Percentiles rank a stretch among this genome's conserved stretches.
phyloP scores from a whole-genome alignment of 2,113 vertebrate genomes.

The Phylloscopus whistleri region DNA sequence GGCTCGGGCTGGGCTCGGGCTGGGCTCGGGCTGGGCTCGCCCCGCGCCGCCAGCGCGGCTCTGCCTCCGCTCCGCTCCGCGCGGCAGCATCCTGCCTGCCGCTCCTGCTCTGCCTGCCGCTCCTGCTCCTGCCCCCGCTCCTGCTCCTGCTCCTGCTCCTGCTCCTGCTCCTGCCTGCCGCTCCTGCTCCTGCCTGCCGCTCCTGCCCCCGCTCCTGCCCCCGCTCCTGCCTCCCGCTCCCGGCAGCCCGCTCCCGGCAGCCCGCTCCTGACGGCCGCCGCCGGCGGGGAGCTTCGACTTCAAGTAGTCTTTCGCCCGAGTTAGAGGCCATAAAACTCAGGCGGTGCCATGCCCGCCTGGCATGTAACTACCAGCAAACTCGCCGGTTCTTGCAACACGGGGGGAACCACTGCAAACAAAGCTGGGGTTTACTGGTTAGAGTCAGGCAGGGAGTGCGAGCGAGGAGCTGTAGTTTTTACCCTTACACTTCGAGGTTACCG shows the following conservation, averaged over 20 bases:
- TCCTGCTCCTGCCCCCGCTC: slow-evolving; percentile 32
- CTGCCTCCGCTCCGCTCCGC: background rate
- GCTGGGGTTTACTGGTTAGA: slow-evolving; percentile 70
- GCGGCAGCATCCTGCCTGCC: background rate
- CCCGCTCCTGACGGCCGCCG: slow-evolving; percentile 70
- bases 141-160: no score
- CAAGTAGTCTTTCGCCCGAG: slow-evolving; percentile 78
- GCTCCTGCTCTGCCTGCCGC: background rate
- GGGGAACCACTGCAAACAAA: slow-evolving; percentile 69
- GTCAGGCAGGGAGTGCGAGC: slow-evolving; percentile 66
- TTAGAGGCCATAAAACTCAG: slow-evolving; percentile 80
- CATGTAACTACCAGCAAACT: slow-evolving; percentile 77
- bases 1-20: slow-evolving; percentile 69
- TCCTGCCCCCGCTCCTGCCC: background rate
- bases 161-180: background rate
- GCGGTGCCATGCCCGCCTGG: slow-evolving; percentile 74
- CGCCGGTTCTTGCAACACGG: slow-evolving; percentile 72
- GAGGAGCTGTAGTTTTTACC: slow-evolving; percentile 72
- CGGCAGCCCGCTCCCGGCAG: slow-evolving; percentile 17
- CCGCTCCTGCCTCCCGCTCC: slow-evolving; percentile 41
- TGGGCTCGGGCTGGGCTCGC: background rate
- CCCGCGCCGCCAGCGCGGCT: background rate
- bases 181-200: background rate
- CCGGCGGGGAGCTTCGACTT: slow-evolving; percentile 75
- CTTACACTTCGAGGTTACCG: slow-evolving; percentile 74